Evolutionary conservation across 2,113 vertebrate genomes (phyloP).

Genomic region (Boulengeromyrus knoepffleri): DNA sequence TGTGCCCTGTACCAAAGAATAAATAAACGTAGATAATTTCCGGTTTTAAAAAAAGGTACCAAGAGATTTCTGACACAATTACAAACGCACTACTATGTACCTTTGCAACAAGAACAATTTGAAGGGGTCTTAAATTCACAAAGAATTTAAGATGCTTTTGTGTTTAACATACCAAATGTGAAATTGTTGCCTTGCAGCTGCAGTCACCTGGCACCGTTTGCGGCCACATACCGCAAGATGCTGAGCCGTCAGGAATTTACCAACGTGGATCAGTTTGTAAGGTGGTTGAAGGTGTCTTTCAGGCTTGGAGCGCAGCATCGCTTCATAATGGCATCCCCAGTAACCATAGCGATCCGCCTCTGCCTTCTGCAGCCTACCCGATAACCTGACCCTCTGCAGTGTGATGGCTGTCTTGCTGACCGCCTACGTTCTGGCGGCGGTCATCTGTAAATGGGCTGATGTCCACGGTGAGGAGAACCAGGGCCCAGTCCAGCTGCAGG

Average conservation of each 20-base stretch:
- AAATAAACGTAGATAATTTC: not conserved
- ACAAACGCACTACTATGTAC: not conserved
- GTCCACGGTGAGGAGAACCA: conserved; percentile 27
- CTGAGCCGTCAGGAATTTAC: conserved; percentile 35
- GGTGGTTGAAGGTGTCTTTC: conserved; percentile 37
- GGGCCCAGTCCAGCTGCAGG: conserved; percentile 55
- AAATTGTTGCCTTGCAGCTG: conserved; percentile 51
- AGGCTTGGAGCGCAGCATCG: not conserved
- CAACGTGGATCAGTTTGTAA: conserved; percentile 44
- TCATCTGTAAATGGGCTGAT: conserved; percentile 44
- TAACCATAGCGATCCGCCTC: not conserved
- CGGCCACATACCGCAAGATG: conserved; percentile 47
- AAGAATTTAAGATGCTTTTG: not conserved
- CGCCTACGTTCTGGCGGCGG: conserved; percentile 43
- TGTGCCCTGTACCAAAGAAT: not conserved
- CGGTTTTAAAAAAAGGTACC: not conserved
- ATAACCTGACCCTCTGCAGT: conserved; percentile 46
- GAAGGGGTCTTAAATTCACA: not conserved
- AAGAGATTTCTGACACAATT: not conserved
- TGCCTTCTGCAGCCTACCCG: conserved; percentile 41
- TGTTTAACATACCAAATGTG: not conserved
- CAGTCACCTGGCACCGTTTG: conserved; percentile 47
- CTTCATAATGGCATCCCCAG: not conserved
- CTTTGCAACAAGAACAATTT: not conserved
- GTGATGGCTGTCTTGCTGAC: conserved; percentile 40